These are phyloP conservation scores for Chaitophorus viminalis DNA, from an alignment of 2,888 invertebrate genomes.

Conservation along the genomic window DNA sequence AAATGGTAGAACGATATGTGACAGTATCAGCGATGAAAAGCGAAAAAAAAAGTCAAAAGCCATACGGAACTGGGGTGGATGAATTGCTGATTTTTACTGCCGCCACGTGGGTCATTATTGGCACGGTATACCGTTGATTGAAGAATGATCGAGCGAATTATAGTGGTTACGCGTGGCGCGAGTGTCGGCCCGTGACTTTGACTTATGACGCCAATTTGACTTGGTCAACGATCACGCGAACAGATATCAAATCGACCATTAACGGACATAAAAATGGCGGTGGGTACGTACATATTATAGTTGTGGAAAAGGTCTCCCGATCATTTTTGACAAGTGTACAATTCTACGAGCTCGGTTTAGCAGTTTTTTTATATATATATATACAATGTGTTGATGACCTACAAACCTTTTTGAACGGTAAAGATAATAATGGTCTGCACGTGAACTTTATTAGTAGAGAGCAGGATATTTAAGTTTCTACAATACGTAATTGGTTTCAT, in stretches of 20 bases:
- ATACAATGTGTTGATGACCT: too few relatives aligned
- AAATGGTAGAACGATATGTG: constrained; percentile 5
- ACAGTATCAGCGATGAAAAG: not conserved
- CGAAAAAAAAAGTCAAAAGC: not conserved
- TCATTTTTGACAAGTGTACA: constrained; percentile 55
- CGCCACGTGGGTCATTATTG: constrained; percentile 32
- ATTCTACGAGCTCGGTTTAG: not conserved
- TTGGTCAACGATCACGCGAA: constrained; percentile 61
- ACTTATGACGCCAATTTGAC: constrained; percentile 62
- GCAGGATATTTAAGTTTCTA: too few relatives aligned
- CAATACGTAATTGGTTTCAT: too few relatives aligned
- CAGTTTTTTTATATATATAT: too few relatives aligned
- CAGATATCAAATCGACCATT: constrained; percentile 61
- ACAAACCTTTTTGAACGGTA: too few relatives aligned
- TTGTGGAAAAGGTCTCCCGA: not conserved
- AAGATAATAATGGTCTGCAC: too few relatives aligned
- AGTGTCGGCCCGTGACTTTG: constrained; percentile 55
- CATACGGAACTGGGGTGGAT: not conserved
- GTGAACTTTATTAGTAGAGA: too few relatives aligned
- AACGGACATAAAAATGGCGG: constrained; percentile 44
- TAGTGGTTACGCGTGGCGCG: not conserved
- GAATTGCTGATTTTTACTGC: constrained; percentile 42
- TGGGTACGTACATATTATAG: not conserved
- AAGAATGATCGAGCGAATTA: not conserved
- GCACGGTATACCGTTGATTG: constrained; percentile 16